Conservation (phyloP, 2,888 invertebrate species). For the Ypsolopha sequella region DNA sequence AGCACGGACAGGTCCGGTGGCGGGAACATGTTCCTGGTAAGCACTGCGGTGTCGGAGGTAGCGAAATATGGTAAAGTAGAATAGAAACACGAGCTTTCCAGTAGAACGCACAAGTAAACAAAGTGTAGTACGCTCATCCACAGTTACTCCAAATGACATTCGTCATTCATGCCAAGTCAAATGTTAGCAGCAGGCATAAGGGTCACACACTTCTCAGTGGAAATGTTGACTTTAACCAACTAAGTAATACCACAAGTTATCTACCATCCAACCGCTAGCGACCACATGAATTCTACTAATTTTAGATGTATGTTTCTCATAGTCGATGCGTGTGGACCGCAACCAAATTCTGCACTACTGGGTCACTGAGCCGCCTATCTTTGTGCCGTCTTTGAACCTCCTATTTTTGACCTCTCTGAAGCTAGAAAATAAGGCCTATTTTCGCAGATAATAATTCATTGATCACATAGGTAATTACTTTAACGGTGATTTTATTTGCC, state of each 20-base stretch:
- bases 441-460: slow-evolving; percentile 13
- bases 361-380: not conserved
- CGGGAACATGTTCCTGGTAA: slow-evolving; percentile 25
- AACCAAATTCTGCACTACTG: slow-evolving; percentile 36
- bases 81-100: slow-evolving; percentile 17
- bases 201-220: slow-evolving; percentile 57
- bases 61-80: slow-evolving; percentile 23
- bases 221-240: slow-evolving; percentile 33
- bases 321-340: slow-evolving; percentile 48
- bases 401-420: not conserved
- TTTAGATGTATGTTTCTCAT: slow-evolving; percentile 47
- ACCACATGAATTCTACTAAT: slow-evolving; percentile 48
- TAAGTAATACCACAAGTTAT: slow-evolving; percentile 55
- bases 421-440: slow-evolving; percentile 2
- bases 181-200: slow-evolving; percentile 33
- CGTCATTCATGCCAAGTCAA: slow-evolving; percentile 40
- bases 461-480: slow-evolving; percentile 11
- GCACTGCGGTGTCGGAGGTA: slow-evolving; percentile 18
- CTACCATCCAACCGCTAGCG: slow-evolving; percentile 21
- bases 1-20: slow-evolving; percentile 24
- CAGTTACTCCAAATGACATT: slow-evolving; percentile 40
- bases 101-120: slow-evolving; percentile 18
- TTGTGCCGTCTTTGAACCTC: not conserved
- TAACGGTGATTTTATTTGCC: too few species aligned
- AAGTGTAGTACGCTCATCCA: slow-evolving; percentile 3